Percentiles rank a stretch among this genome's conserved stretches.
Evolutionary conservation across 2,113 vertebrate species (phyloP).

Genomic region (Ictalurus furcatus): DNA sequence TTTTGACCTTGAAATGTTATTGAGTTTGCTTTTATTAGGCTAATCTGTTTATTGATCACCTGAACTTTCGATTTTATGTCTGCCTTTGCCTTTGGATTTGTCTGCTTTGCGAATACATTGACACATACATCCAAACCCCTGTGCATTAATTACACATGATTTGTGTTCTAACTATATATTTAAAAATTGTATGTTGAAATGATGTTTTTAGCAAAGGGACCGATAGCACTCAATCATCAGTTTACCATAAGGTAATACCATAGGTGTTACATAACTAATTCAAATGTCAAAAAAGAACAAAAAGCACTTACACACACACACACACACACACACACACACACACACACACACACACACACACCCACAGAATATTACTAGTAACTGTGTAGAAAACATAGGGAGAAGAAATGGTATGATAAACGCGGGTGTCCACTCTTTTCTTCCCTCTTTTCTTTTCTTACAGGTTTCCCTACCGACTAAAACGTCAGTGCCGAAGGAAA

Average conservation of each 20-base stretch:
- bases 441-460: background rate
- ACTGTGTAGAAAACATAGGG: conserved; percentile 37
- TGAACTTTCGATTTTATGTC: background rate
- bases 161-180: background rate
- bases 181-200: background rate
- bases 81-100: background rate
- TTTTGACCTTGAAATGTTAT: conserved; percentile 6
- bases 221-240: background rate
- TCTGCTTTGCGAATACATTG: background rate
- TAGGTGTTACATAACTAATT: background rate
- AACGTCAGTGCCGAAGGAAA: conserved; percentile 45
- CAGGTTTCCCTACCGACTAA: conserved; percentile 29
- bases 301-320: background rate
- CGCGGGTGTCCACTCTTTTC: conserved; percentile 19
- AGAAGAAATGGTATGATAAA: conserved; percentile 52
- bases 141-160: background rate
- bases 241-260: background rate
- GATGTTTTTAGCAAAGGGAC: background rate
- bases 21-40: background rate
- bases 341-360: background rate
- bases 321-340: background rate
- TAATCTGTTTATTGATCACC: conserved; percentile 1
- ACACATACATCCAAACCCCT: background rate
- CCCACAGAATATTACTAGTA: background rate
- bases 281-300: conserved; percentile 1